Conservation (phyloP, 2,113 vertebrate species). For the Syngnathus floridae region DNA sequence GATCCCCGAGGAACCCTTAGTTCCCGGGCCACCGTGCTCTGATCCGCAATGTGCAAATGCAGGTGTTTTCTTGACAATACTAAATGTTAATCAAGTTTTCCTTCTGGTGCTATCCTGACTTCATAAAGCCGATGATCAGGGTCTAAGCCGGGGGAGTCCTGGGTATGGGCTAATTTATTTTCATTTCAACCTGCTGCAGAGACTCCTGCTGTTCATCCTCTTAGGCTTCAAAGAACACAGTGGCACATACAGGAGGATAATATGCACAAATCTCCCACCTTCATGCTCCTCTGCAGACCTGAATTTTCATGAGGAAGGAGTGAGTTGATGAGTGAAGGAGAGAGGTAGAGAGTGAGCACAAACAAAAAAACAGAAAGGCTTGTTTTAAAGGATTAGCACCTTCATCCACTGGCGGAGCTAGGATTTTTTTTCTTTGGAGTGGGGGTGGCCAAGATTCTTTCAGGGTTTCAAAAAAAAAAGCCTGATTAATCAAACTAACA, state of each 20-base stretch:
- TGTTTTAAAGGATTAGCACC: slow-evolving; percentile 27
- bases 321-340: too few species aligned
- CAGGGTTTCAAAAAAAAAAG: too few species aligned
- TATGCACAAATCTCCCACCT: slow-evolving; percentile 27
- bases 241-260: slow-evolving; percentile 11
- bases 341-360: not conserved
- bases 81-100: slow-evolving; percentile 27
- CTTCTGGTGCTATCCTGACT: slow-evolving; percentile 18
- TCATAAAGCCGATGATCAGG: slow-evolving; percentile 27
- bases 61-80: slow-evolving; percentile 24
- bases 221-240: slow-evolving; percentile 32
- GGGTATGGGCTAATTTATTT: slow-evolving; percentile 26
- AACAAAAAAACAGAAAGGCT: slow-evolving; percentile 8
- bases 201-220: slow-evolving; percentile 16
- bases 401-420: not conserved
- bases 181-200: slow-evolving; percentile 26
- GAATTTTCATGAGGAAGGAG: slow-evolving; percentile 18
- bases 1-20: slow-evolving; percentile 21
- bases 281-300: slow-evolving; percentile 15
- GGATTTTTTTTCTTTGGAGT: too few species aligned
- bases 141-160: slow-evolving; percentile 8
- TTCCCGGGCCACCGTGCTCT: slow-evolving; percentile 10
- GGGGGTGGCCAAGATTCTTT: too few species aligned
- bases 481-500: slow-evolving; percentile 48
- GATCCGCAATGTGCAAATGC: slow-evolving; percentile 43